Conservation (phyloP, 2,888 invertebrate genomes). For the Dicycla oo region DNA sequence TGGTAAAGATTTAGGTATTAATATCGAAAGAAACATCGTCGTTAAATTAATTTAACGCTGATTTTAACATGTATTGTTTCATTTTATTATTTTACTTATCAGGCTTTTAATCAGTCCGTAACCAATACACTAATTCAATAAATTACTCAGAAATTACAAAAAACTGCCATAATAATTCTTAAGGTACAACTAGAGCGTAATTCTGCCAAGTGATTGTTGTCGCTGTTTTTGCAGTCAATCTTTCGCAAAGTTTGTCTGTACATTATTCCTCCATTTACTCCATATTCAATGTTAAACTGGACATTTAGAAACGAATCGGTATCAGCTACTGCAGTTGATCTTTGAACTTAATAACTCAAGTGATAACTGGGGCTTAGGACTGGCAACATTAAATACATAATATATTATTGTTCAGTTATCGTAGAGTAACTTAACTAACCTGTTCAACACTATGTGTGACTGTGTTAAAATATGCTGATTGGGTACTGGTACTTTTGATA, state of each 20-base stretch:
- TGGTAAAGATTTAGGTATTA: not conserved
- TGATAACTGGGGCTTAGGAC: slow-evolving; percentile 43
- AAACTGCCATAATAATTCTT: not conserved
- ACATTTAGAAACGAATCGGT: slow-evolving; percentile 43
- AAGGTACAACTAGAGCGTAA: not conserved
- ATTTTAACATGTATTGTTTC: not conserved
- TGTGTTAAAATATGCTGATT: slow-evolving; percentile 24
- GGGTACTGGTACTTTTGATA: not conserved
- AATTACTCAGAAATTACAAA: no score
- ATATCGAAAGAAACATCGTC: not conserved
- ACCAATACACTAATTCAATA: no score
- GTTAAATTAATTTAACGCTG: not conserved
- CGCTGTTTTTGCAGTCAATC: not conserved
- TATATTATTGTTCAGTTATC: slow-evolving; percentile 38
- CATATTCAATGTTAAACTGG: slow-evolving; percentile 23
- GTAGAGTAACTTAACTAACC: slow-evolving; percentile 13
- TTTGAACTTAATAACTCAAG: slow-evolving; percentile 58
- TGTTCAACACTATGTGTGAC: slow-evolving; percentile 14
- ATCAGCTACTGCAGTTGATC: slow-evolving; percentile 54
- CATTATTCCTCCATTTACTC: slow-evolving; percentile 4
- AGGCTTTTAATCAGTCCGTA: no score
- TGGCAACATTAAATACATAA: slow-evolving; percentile 3
- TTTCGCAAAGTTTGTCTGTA: not conserved
- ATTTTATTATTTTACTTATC: not conserved
- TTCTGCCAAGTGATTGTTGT: not conserved